Evolutionary conservation across 2,888 invertebrate genomes (phyloP).

Genomic region (Diploptera punctata): DNA sequence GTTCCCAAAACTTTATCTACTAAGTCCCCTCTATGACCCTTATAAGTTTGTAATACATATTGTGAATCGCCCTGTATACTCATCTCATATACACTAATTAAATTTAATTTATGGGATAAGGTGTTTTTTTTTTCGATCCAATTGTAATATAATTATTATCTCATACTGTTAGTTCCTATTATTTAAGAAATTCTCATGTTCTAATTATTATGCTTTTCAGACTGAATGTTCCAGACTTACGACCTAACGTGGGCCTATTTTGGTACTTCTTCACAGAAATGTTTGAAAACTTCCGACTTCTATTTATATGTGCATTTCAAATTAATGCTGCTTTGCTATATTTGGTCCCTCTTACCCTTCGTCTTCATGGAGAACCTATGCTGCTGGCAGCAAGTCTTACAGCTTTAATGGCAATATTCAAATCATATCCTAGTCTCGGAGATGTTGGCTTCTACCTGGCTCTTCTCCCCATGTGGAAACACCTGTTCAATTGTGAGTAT

Average conservation of each 20-base stretch:
- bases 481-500: slow-evolving; percentile 87
- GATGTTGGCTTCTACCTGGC: slow-evolving; percentile 94
- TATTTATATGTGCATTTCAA: slow-evolving; percentile 97
- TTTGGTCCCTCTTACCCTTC: slow-evolving; percentile 83
- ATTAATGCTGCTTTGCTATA: slow-evolving; percentile 93
- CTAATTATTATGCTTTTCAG: slow-evolving; percentile 61
- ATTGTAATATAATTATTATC: too few species aligned
- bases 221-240: slow-evolving; percentile 88
- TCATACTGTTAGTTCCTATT: too few species aligned
- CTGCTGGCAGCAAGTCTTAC: slow-evolving; percentile 80
- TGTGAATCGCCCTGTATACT: too few species aligned
- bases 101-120: background rate
- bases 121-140: too few species aligned
- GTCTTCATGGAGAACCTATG: slow-evolving; percentile 80
- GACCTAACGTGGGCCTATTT: slow-evolving; percentile 96
- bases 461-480: slow-evolving; percentile 89
- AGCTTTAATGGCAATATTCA: slow-evolving; percentile 88
- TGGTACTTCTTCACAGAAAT: slow-evolving; percentile 99
- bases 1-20: too few species aligned
- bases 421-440: slow-evolving; percentile 96
- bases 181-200: too few species aligned
- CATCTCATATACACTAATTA: too few species aligned
- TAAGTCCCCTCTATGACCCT: too few species aligned
- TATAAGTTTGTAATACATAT: too few species aligned
- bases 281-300: slow-evolving; percentile 97